Base-by-base conservation (phyloP, 2,797 vertebrate genomes). In the Sebastes vulpes region DNA sequence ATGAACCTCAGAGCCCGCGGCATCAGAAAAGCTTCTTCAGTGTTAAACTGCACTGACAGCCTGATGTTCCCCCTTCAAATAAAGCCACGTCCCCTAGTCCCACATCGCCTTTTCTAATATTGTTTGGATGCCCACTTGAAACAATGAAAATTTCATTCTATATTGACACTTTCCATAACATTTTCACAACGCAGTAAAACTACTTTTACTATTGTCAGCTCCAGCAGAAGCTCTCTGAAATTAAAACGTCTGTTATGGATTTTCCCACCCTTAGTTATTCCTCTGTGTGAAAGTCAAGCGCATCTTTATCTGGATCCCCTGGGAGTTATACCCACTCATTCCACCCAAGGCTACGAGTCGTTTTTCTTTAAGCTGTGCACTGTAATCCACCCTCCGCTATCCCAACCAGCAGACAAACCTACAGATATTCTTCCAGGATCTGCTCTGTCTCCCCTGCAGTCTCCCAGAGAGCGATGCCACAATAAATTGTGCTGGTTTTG, bases 251-350 rank as follows among this genome's bases (percentile, higher is more conserved):
- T 83, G 73, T 83, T 73, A 84, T 81, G 83, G 85, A 88, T 86
- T 91, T 85, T 82, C 56, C 82, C 54, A 56, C 83, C 66, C 69
- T 88, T 87, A 84, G 79, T 91, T 90, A 83, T 90, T 90, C 86
- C 82, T 92, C 59, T 6, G 46, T 79, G 82, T 76, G 79, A 83
- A 85, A 89, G 79, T 89, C 75, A 79, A 83, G 68, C 32, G 60
- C 78, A 71, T 90, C 80, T 91, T 89, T 85, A 89, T 91, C 70
- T 69, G 60, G 57, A 59, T 87, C 91, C 81, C 83, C 60, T 0
- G 80, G 81, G 88, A 87, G 76, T 79, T 82, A 72, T 83, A 79
- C 86, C 85, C 85, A 82, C 93, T 92, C 87, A 25, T 86, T 88
- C 74, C 14, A 81, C 88, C 86, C 58, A 58, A 83, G 84, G 85